Base-by-base conservation (phyloP, 37 sponge, comb jelly and placozoan species). In the Aphrocallistes beatrix region DNA sequence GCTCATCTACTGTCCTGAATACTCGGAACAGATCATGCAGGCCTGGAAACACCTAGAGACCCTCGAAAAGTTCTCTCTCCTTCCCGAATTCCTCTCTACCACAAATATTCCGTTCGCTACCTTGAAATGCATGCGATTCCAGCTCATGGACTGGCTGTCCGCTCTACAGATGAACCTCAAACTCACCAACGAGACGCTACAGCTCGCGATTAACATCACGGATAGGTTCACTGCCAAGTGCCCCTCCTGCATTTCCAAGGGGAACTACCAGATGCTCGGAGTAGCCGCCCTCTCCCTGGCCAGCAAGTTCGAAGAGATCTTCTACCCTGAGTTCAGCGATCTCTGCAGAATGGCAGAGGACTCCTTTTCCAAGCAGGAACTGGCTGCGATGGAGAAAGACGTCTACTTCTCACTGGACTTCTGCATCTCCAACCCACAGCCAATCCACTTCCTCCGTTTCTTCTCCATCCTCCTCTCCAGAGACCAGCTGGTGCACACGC, bases 261-360 rank as follows among this genome's bases (percentile, higher is more conserved):
- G 75, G 28, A 60, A 60, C 34, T 60, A 60, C 34, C 75, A 60
- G 75, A 19, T 60, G 75, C 10, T 60, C 34, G 75, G 75, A 1
- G 6, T 60, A 30, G 75, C 75, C 25, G 75, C 75, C 34, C 75
- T 60, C 34, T 60, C 75, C 25, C 10, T 60, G 28, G 75, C 75
- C 75, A 60, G 75, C 34, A 60, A 60, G 75, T 60, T 60, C 75
- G 75, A 60, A 13, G 75, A 60, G 34, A 60, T 60, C 25, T 19
- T 6, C 25, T 19, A 25, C 3, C 75, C 75, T 13, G 75, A 28
- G 6, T 28, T 60, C 75, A 3, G 34, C 28, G 28, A 25, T 3
- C 75, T 60, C 25, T 60, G 75, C 34, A 28, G 34, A 8, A 19
- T 60, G 34, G 8, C 75, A 13, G 75, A 60, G 28, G 34, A 60